Evolutionary conservation across 2,797 vertebrate species (phyloP).

Genomic region (Florisuga fusca): DNA sequence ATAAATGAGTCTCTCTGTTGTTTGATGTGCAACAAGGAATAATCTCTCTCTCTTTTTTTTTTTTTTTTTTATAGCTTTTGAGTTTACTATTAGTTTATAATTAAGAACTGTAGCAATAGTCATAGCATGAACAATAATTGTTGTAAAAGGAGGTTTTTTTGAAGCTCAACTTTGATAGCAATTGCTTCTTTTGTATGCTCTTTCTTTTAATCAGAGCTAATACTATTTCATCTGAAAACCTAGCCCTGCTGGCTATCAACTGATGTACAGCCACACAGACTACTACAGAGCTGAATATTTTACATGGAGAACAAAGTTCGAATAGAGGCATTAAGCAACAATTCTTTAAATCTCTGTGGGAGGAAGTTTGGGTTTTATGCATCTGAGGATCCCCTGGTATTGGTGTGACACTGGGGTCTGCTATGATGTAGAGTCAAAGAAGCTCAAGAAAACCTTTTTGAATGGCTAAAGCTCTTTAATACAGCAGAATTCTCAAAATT

Average conservation of each 20-base stretch:
- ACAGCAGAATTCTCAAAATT: neutral
- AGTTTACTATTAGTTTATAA: neutral
- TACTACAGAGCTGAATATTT: conserved; percentile 13
- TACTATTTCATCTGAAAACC: neutral
- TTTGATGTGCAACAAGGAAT: neutral
- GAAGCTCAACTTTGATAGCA: neutral
- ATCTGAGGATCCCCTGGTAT: conserved; percentile 22
- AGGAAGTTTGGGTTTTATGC: neutral
- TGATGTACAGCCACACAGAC: neutral
- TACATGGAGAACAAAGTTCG: conserved; percentile 26
- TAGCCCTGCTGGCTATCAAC: neutral
- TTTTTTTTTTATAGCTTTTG: neutral
- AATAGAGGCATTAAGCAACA: conserved; percentile 36
- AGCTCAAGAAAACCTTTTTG: conserved; percentile 29
- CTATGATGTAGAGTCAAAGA: conserved; percentile 13
- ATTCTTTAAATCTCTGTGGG: conserved; percentile 54
- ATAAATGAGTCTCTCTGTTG: neutral
- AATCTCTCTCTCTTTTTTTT: neutral
- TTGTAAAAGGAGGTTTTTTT: neutral
- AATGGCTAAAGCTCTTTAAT: conserved; percentile 18
- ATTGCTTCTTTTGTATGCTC: neutral
- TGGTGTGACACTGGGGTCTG: neutral
- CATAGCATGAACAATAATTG: neutral
- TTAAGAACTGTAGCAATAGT: neutral
- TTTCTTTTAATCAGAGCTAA: neutral